Evolutionary conservation across 2,113 vertebrate genomes (phyloP).

Genomic region (Anarhynchus alexandrinus): DNA sequence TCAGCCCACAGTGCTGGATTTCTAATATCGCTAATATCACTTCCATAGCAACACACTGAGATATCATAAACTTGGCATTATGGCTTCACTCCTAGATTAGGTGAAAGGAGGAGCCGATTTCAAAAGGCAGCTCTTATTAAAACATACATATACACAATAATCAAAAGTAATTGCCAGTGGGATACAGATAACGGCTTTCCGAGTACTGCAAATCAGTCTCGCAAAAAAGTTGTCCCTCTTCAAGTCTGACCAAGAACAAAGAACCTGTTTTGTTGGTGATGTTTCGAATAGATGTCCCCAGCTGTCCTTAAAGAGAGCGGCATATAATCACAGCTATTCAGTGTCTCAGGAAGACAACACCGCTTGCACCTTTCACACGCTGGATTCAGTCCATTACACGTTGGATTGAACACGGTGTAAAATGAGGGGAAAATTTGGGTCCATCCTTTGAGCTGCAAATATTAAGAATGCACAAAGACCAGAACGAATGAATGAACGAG

Average conservation of each 20-base stretch:
- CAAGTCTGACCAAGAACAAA: not conserved
- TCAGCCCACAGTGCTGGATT: not conserved
- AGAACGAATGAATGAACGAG: not conserved
- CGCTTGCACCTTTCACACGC: not conserved
- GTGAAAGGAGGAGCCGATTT: constrained; percentile 30
- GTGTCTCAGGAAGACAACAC: not conserved
- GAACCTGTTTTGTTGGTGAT: not conserved
- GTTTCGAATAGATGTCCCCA: not conserved
- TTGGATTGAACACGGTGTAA: not conserved
- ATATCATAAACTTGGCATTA: constrained; percentile 25
- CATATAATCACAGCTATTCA: not conserved
- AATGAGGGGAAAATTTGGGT: not conserved
- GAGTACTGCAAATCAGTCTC: not conserved
- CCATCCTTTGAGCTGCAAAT: not conserved
- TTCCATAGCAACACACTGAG: constrained; percentile 45
- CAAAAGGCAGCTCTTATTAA: not conserved
- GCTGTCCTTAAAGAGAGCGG: not conserved
- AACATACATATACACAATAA: not conserved
- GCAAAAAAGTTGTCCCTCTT: not conserved
- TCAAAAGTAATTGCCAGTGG: not conserved
- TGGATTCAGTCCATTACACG: not conserved
- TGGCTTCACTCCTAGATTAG: not conserved
- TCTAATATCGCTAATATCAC: constrained; percentile 48
- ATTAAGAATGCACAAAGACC: not conserved
- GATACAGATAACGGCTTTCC: not conserved